phyloP scores from a whole-genome alignment of 2,888 invertebrate genomes.

The Arrhopalites spinosus region DNA sequence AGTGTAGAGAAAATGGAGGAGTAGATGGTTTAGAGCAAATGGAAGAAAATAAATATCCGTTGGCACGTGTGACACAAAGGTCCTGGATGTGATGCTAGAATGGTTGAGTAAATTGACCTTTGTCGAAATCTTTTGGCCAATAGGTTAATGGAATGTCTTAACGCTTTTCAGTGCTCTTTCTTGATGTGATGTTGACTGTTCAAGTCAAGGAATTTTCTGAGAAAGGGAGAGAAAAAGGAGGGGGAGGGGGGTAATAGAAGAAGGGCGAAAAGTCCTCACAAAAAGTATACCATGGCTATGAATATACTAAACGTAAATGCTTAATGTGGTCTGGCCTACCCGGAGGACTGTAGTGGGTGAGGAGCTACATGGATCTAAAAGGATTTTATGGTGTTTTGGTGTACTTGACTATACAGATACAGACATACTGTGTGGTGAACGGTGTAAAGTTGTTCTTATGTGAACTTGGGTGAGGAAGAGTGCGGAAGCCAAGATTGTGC shows the following conservation, averaged over 20 bases:
- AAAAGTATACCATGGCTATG: not conserved
- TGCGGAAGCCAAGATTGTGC: conserved; percentile 14
- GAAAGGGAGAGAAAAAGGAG: not conserved
- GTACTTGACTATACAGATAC: too few species aligned
- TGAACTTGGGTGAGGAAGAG: not conserved
- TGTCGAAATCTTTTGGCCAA: conserved; percentile 32
- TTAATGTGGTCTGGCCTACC: not conserved
- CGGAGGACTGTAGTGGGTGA: not conserved
- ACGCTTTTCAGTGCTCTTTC: conserved; percentile 13
- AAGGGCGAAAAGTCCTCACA: not conserved
- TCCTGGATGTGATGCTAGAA: conserved; percentile 1
- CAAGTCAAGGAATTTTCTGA: not conserved
- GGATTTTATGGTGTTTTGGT: not conserved
- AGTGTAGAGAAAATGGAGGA: not conserved
- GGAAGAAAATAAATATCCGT: conserved; percentile 18
- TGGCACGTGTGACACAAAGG: conserved; percentile 32
- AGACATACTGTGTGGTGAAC: too few species aligned
- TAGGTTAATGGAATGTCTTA: conserved; percentile 34
- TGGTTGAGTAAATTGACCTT: conserved; percentile 37
- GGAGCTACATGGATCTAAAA: not conserved
- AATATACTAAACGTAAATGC: not conserved
- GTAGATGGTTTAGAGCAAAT: not conserved
- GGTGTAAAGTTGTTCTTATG: conserved; percentile 3
- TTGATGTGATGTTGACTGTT: conserved; percentile 17
- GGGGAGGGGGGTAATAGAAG: not conserved